Base-by-base conservation (phyloP, 2,888 invertebrate genomes). In the Phlogophora meticulosa region DNA sequence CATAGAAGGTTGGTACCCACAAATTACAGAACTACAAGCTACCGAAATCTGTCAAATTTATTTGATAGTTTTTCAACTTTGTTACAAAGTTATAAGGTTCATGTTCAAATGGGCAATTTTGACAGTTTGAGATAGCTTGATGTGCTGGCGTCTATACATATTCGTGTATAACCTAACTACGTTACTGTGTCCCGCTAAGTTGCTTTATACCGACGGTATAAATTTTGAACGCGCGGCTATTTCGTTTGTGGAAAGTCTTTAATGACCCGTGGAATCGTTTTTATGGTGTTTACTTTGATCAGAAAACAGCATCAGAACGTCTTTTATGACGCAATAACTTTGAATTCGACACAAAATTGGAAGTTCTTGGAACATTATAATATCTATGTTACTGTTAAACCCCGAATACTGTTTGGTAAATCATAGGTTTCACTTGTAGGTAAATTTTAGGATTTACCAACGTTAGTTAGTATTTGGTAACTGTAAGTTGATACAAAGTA, bases 241-340 rank as follows among this genome's bases (percentile, higher is more conserved):
- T 90, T 86, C 88, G 90, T 87, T 89, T 90, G 90, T 87, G 88
- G 89, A 85, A 88, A 89, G 85, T 90, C 90, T 87, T 91, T 92
- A 93, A 92, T 92, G 92, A 90, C 89, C 88, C 91, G 87, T 88
- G 85, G 89, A 93, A 92, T 92, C 91, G 91, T 91, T 92, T 93
- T 93, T 93, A 93, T 92, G 91, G 90, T 91, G 91, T 94, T 93
- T 92, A 89, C 91, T 90, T 90, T 90, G 90, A 92, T 92, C 91
- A 90, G 88, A 89, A 85, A 88, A 89, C 86, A 90, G 88, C 90
- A 92, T 91, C 89, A 90, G 81, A 90, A 90, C 86, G 87, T 85
- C 87, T 89, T 92, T 93, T 92, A 93, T 91, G 83, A 87, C 80
- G 90, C 87, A 84, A 91, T 92, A 92, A 92, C 87, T 88, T 88